A percentile compares a stretch with the other conserved stretches of the same genome.
Evolutionary conservation across 2,888 invertebrate genomes (phyloP).

Genomic region (Chromoteleia sp.): DNA sequence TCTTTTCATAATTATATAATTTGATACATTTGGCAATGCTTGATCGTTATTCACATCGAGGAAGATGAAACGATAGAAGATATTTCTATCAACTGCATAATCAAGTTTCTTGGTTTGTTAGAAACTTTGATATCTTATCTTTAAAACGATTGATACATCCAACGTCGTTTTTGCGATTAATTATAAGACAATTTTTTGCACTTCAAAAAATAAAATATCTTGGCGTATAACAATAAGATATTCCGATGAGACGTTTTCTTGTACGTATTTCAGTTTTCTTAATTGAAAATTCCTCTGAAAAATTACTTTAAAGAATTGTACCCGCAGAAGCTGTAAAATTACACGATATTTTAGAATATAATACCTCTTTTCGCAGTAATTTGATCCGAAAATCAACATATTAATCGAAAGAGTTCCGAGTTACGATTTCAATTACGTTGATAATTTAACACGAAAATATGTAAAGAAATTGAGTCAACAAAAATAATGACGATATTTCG

Average conservation of each 20-base stretch:
- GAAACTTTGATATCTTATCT: slow-evolving; percentile 14
- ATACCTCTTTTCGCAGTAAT: too few relatives aligned
- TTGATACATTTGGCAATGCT: background rate
- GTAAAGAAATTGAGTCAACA: too few relatives aligned
- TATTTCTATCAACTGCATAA: slow-evolving; percentile 4
- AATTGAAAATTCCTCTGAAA: too few relatives aligned
- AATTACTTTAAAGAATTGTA: too few relatives aligned
- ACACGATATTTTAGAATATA: too few relatives aligned
- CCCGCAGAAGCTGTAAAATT: too few relatives aligned
- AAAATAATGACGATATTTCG: background rate
- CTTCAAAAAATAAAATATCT: background rate
- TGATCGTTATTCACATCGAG: background rate
- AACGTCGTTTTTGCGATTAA: slow-evolving; percentile 4
- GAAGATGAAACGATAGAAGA: slow-evolving; percentile 6
- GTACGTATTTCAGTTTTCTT: too few relatives aligned
- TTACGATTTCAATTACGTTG: too few relatives aligned
- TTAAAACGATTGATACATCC: slow-evolving; percentile 22
- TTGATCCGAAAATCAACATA: too few relatives aligned
- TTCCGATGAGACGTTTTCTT: background rate
- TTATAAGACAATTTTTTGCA: slow-evolving; percentile 1
- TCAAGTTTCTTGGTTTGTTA: slow-evolving; percentile 14
- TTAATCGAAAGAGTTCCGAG: too few relatives aligned
- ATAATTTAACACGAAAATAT: too few relatives aligned
- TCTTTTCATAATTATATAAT: background rate
- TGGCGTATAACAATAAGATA: background rate